Conservation (phyloP, 2,797 vertebrate species). For the Acipenser transmontanus region DNA sequence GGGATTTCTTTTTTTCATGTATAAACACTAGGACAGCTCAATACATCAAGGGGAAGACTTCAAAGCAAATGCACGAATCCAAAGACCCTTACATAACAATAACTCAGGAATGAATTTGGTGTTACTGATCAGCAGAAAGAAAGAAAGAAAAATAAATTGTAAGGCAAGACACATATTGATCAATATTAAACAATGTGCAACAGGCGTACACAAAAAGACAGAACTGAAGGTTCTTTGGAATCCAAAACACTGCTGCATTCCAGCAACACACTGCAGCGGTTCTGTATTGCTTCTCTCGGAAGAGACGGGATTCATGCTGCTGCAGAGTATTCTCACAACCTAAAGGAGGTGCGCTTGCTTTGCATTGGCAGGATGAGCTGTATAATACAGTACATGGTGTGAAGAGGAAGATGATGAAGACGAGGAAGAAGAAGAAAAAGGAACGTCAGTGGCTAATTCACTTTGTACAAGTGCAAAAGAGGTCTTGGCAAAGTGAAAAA, state of each 20-base stretch:
- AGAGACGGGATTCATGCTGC: conserved; percentile 27
- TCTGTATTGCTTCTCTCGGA: conserved; percentile 14
- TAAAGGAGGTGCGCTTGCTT: not conserved
- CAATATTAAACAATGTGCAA: not conserved
- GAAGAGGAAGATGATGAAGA: not conserved
- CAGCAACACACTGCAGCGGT: not conserved
- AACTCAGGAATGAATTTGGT: too few species aligned
- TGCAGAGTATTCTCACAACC: not conserved
- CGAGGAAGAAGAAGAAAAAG: conserved; percentile 17
- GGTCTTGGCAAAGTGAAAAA: conserved; percentile 81
- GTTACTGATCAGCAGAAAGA: too few species aligned
- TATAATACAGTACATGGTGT: conserved; percentile 8
- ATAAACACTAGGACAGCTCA: too few species aligned
- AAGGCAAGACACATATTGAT: not conserved
- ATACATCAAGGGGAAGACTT: too few species aligned
- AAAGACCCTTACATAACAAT: too few species aligned
- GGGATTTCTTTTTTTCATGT: too few species aligned
- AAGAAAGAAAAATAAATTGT: too few species aligned
- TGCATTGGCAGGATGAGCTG: not conserved
- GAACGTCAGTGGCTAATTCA: conserved; percentile 40
- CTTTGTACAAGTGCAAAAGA: conserved; percentile 61
- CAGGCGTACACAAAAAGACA: not conserved
- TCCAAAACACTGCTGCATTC: not conserved
- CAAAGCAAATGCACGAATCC: too few species aligned
- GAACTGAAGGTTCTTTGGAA: not conserved